These are phyloP conservation scores for Trachemys scripta DNA, from an alignment of 2,113 vertebrate genomes.

Conservation along the genomic window DNA sequence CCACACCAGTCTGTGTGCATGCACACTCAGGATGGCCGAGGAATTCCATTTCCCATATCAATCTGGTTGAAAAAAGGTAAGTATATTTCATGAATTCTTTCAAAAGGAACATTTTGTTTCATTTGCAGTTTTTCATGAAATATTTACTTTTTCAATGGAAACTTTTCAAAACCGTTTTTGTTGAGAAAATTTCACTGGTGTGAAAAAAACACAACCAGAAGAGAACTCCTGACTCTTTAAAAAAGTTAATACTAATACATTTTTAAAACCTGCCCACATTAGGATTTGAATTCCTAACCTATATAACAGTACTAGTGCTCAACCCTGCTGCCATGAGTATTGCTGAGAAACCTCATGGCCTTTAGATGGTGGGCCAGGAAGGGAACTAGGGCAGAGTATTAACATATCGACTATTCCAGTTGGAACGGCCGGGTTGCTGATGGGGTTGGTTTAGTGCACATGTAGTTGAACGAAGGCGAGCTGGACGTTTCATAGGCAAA, in stretches of 20 bases:
- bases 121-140: neutral
- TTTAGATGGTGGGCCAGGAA: too few relatives aligned
- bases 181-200: neutral
- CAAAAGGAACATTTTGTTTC: neutral
- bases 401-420: neutral
- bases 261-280: neutral
- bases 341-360: neutral
- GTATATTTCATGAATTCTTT: too few relatives aligned
- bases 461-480: neutral
- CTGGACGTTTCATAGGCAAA: neutral
- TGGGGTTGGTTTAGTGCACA: neutral
- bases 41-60: too few relatives aligned
- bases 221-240: neutral
- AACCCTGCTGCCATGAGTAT: neutral
- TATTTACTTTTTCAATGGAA: neutral
- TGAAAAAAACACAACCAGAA: neutral
- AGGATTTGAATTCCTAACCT: neutral
- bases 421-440: neutral
- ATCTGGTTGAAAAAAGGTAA: too few relatives aligned
- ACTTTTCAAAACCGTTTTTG: neutral
- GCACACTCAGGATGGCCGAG: too few relatives aligned
- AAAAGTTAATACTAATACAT: neutral
- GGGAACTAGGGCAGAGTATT: neutral
- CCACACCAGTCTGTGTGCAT: too few relatives aligned
- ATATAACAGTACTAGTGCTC: neutral